A percentile compares a stretch with the other conserved stretches of the same genome.
Evolutionary conservation across 1,140 invertebrate genomes (phyloP).

Genomic region (Calliopsis andreniformis): DNA sequence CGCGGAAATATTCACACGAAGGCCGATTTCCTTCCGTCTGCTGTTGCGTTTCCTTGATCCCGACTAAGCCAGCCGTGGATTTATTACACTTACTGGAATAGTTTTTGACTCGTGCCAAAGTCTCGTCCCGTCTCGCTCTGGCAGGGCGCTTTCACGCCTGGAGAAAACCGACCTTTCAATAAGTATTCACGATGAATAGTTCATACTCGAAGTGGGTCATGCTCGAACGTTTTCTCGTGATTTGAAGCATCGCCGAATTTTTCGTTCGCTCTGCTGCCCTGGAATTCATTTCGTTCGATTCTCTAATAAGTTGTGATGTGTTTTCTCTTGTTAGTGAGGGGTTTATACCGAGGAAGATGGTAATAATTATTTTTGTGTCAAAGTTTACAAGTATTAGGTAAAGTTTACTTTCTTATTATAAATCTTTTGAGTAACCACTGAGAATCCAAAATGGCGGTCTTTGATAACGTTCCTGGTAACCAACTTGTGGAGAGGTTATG

Average conservation of each 20-base stretch:
- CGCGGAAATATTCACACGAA: constrained; percentile 59
- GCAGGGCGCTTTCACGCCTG: constrained; percentile 71
- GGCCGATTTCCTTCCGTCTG: constrained; percentile 55
- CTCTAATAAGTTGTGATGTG: no score
- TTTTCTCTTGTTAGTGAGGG: no score
- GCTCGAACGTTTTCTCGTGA: constrained; percentile 61
- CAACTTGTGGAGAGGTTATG: no score
- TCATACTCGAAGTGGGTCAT: constrained; percentile 69
- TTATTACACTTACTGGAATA: background rate
- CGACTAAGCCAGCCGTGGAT: constrained; percentile 29
- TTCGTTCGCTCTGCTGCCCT: background rate
- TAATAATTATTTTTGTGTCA: no score
- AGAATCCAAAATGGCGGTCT: no score
- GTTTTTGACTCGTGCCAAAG: constrained; percentile 60
- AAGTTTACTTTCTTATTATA: no score
- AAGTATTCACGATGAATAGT: constrained; percentile 77
- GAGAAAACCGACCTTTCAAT: constrained; percentile 76
- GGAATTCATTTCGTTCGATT: no score
- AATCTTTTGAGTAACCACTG: no score
- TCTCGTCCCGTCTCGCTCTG: constrained; percentile 51
- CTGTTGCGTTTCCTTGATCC: constrained; percentile 57
- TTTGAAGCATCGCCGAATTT: constrained; percentile 60
- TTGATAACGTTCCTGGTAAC: no score
- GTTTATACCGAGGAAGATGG: no score
- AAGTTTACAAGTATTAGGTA: no score